Conservation (phyloP, 2,888 invertebrate genomes). For the Conistra vaccinii region DNA sequence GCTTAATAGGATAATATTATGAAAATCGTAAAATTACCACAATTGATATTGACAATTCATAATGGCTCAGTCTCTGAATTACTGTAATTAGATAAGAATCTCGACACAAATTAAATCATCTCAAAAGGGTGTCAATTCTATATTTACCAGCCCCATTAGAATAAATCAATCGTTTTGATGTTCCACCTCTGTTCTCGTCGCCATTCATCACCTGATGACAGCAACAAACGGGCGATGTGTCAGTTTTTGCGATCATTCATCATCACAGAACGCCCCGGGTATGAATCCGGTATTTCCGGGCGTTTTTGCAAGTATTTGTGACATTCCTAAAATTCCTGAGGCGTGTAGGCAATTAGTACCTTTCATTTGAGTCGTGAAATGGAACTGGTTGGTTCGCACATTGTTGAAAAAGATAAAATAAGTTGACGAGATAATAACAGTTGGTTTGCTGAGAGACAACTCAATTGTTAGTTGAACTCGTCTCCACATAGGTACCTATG, state of each 20-base stretch:
- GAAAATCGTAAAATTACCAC: no score
- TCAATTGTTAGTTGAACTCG: no score
- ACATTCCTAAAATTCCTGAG: slow-evolving; percentile 68
- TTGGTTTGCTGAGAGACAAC: neutral
- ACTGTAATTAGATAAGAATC: slow-evolving; percentile 2
- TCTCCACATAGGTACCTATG: no score
- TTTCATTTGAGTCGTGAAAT: slow-evolving; percentile 32
- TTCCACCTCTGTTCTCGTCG: slow-evolving; percentile 75
- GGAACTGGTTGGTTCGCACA: neutral
- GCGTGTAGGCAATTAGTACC: slow-evolving; percentile 70
- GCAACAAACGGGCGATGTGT: slow-evolving; percentile 71
- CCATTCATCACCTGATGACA: slow-evolving; percentile 81
- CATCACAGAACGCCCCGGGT: slow-evolving; percentile 78
- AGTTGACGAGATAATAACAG: neutral
- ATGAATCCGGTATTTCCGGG: slow-evolving; percentile 47
- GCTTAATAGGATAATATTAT: no score
- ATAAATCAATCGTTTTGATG: slow-evolving; percentile 79
- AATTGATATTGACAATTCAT: no score
- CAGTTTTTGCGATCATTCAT: slow-evolving; percentile 79
- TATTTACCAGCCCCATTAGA: slow-evolving; percentile 50
- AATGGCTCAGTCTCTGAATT: no score
- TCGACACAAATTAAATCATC: neutral
- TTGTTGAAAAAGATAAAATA: neutral
- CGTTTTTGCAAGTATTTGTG: slow-evolving; percentile 64
- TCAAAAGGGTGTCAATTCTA: slow-evolving; percentile 36